Evolutionary conservation across 2,888 invertebrate species (phyloP), one percentile per base, ranked within the genome.

Genomic region (Agrotis exclamationis): DNA sequence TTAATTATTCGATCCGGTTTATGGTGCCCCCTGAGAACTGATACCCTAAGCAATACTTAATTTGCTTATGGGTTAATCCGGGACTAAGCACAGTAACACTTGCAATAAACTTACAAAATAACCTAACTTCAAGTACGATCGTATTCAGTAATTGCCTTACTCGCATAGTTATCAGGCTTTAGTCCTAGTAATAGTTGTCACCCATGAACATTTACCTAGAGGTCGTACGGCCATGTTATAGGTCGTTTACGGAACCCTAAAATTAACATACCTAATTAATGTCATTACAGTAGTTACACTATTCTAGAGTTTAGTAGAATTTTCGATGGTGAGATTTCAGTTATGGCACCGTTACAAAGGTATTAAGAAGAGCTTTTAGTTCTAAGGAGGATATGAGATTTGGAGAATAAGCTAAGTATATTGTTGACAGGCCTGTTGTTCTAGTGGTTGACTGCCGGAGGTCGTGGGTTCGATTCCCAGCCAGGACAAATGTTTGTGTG

Each of bases 261-360:
- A 78, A 79, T 78, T 78, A 79, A 56, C 79, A 78, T 78, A n/a
- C n/a, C n/a, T n/a, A 70, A 62, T 54, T 51, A 20, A 58, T 11
- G 18, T 16, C 33, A 68, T 68, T 56, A 56, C 57, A 5, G 14
- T 56, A 14, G 54, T 54, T 58, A 65, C 33, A 20, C 20, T 39
- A 50, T 53, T 62, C 24, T 50, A 57, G 50, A 20, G 62, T 64
- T 57, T 24, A 28, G 57, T 22, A 20, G 65, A 20, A n/a, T n/a
- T n/a, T n/a, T n/a, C n/a, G n/a, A n/a, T n/a, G n/a, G n/a, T 18
- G 18, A n/a, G 24, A 51, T 60, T 51, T 70, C 22, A 9, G 20
- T 28, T 18, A 57, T 56, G 24, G 11, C 3, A 6, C 6, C 18
- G 28, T 53, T 33, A n/a, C n/a, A 11, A 28, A 57, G 14, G 13